Conservation (phyloP, 1,140 invertebrate genomes). For the Zaprionus vittiger region DNA sequence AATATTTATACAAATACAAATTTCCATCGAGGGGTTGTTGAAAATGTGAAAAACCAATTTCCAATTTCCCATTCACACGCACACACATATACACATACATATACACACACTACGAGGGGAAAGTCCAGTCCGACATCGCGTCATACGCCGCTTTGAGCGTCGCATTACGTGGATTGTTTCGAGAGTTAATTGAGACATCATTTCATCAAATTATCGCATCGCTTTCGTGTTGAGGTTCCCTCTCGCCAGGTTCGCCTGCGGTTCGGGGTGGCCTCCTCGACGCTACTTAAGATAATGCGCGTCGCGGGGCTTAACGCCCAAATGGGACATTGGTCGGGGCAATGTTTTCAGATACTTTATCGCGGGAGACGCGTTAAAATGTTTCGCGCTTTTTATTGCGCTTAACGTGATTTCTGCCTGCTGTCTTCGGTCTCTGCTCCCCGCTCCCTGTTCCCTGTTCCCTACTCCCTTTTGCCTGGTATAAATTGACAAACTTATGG, state of each 20-base stretch:
- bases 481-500: conserved; percentile 83
- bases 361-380: conserved; percentile 77
- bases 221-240: conserved; percentile 33
- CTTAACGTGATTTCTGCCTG: conserved; percentile 75
- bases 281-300: conserved; percentile 75
- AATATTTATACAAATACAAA: conserved; percentile 48
- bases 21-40: conserved; percentile 47
- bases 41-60: conserved; percentile 23
- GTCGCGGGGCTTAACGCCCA: conserved; percentile 64
- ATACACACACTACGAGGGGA: no score
- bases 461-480: conserved; percentile 37
- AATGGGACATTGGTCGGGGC: conserved; percentile 70
- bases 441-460: conserved; percentile 1
- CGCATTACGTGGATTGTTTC: not conserved
- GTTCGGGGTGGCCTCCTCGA: conserved; percentile 56
- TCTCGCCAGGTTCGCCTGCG: conserved; percentile 7
- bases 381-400: conserved; percentile 82
- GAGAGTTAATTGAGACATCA: conserved; percentile 79
- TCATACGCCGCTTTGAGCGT: not conserved
- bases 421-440: conserved; percentile 22
- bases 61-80: conserved; percentile 64
- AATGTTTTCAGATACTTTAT: conserved; percentile 82
- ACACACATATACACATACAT: conserved; percentile 34
- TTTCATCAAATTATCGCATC: conserved; percentile 75
- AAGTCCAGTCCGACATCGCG: no score